Conservation (phyloP, 2,113 vertebrate genomes). For the Gambusia affinis region DNA sequence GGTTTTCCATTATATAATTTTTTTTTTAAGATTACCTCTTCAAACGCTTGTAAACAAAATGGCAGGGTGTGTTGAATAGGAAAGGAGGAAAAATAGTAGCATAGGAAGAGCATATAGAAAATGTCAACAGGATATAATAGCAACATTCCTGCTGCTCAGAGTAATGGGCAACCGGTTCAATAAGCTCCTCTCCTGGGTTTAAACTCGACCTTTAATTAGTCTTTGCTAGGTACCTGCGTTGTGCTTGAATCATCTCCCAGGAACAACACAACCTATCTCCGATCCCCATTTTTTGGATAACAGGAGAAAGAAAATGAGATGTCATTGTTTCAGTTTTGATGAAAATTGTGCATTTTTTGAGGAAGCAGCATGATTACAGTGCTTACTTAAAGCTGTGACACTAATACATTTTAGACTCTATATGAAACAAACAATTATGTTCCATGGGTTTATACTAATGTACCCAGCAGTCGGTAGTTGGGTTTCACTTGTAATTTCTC, state of each 20-base stretch:
- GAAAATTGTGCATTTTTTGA: slow-evolving; percentile 47
- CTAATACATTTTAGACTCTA: not conserved
- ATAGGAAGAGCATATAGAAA: slow-evolving; percentile 6
- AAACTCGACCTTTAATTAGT: slow-evolving; percentile 58
- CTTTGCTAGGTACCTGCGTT: slow-evolving; percentile 39
- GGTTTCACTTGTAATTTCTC: not conserved
- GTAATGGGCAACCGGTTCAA: slow-evolving; percentile 39
- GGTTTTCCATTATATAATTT: slow-evolving; percentile 76
- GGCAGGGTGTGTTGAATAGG: slow-evolving; percentile 33
- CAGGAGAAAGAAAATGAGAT: slow-evolving; percentile 44
- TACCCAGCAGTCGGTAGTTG: not conserved
- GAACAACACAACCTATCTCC: slow-evolving; percentile 41
- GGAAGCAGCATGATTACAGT: slow-evolving; percentile 14
- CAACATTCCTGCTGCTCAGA: slow-evolving; percentile 15
- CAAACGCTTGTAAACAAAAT: slow-evolving; percentile 68
- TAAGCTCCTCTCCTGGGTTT: slow-evolving; percentile 36
- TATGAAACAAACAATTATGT: not conserved
- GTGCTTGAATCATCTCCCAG: slow-evolving; percentile 37
- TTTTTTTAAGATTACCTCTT: slow-evolving; percentile 61
- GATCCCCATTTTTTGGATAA: slow-evolving; percentile 50
- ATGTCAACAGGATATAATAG: slow-evolving; percentile 14
- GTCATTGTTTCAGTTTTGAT: slow-evolving; percentile 36
- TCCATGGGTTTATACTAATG: not conserved
- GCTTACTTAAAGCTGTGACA: not conserved
- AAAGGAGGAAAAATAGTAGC: slow-evolving; percentile 34